Conservation (phyloP, 2,113 vertebrate genomes). For the Gambusia affinis region DNA sequence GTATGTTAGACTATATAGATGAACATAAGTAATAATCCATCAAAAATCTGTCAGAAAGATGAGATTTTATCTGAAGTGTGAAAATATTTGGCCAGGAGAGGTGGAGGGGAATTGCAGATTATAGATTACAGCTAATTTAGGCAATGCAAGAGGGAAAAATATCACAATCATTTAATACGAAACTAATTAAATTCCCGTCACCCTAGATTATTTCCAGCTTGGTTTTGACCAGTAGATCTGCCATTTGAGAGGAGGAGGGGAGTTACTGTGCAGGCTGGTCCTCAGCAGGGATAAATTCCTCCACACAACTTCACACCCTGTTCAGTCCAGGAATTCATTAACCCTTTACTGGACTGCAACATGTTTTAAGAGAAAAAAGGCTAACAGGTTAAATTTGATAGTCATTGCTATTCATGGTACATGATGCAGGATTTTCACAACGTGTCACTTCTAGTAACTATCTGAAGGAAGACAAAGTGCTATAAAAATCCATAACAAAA, state of each 20-base stretch:
- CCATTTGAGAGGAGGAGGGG: conserved; percentile 9
- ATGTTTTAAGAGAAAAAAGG: conserved; percentile 9
- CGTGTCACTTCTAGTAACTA: background rate
- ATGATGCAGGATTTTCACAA: background rate
- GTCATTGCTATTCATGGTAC: too few species aligned
- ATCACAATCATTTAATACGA: background rate
- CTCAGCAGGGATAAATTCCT: conserved; percentile 66
- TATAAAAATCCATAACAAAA: background rate
- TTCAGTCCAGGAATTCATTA: conserved; percentile 54
- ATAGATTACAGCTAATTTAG: background rate
- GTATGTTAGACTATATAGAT: background rate
- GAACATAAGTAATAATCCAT: background rate
- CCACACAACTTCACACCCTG: conserved; percentile 28
- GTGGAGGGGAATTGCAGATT: too few species aligned
- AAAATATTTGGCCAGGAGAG: too few species aligned
- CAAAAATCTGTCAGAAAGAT: background rate
- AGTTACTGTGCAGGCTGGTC: conserved; percentile 11
- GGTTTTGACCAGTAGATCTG: background rate
- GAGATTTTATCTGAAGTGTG: background rate
- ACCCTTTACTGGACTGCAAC: conserved; percentile 28
- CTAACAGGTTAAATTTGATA: too few species aligned
- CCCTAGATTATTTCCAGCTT: background rate
- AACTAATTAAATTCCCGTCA: background rate
- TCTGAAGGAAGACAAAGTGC: too few species aligned
- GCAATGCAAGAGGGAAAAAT: background rate